Conservation (phyloP, 2,888 invertebrate species). For the Epinotia demarniana region DNA sequence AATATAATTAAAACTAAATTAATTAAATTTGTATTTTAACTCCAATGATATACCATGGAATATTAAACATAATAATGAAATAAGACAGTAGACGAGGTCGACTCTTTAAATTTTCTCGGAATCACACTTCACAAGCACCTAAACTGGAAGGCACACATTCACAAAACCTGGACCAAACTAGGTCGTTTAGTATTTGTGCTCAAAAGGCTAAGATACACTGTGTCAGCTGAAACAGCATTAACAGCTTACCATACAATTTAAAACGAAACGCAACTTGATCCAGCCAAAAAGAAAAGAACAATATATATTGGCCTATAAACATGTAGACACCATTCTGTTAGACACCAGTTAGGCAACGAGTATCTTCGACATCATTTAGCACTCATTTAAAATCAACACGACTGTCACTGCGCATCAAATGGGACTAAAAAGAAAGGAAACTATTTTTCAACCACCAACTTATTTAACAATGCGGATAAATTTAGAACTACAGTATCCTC, state of each 20-base stretch:
- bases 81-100: no score
- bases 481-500: constrained; percentile 23
- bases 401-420: constrained; percentile 34
- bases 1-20: no score
- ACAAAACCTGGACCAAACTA: no score
- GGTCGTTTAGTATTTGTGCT: no score
- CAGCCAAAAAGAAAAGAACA: not conserved
- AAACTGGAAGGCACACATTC: no score
- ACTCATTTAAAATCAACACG: constrained; percentile 39
- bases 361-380: constrained; percentile 40
- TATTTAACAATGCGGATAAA: not conserved
- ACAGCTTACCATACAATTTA: not conserved
- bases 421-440: constrained; percentile 23
- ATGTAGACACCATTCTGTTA: not conserved
- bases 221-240: not conserved
- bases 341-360: constrained; percentile 3
- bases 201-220: no score
- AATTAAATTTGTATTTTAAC: no score
- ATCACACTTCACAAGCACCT: no score
- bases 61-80: no score
- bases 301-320: not conserved
- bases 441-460: constrained; percentile 14
- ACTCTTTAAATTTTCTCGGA: no score
- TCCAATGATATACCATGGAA: no score
- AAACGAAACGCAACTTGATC: no score